A percentile compares a stretch with the other conserved stretches of the same genome.
Conservation (phyloP, 1,140 invertebrate species). For the Mercenaria mercenaria region DNA sequence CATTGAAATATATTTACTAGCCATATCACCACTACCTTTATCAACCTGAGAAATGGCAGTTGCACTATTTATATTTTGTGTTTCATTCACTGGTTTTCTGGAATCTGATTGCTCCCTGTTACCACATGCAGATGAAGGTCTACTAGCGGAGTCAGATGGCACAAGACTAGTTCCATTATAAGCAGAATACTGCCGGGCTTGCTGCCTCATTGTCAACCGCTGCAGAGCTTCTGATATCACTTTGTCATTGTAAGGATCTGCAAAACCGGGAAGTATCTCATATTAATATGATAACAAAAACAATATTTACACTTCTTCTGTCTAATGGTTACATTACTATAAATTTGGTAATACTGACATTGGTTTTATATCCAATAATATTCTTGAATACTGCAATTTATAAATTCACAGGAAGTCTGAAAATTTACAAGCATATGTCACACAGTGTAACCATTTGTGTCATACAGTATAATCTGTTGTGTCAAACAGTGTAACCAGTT, state of each 20-base stretch:
- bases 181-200: slow-evolving; percentile 84
- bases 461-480: too few species aligned
- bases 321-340: too few species aligned
- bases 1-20: slow-evolving; percentile 61
- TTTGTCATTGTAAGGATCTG: slow-evolving; percentile 83
- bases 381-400: too few species aligned
- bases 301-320: background rate
- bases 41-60: background rate
- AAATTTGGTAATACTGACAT: too few species aligned
- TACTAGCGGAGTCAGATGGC: slow-evolving; percentile 54
- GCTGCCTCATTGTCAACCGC: slow-evolving; percentile 80
- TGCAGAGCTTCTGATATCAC: slow-evolving; percentile 83
- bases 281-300: background rate
- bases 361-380: too few species aligned
- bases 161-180: slow-evolving; percentile 78
- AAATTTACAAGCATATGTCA: too few species aligned
- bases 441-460: too few species aligned
- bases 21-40: slow-evolving; percentile 45
- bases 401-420: too few species aligned
- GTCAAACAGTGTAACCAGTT: too few species aligned
- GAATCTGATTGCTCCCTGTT: background rate
- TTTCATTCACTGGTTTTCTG: background rate
- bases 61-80: slow-evolving; percentile 12
- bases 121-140: slow-evolving; percentile 55
- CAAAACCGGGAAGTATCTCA: background rate